Percentiles rank a stretch among this genome's conserved stretches.
Evolutionary conservation across 2,797 vertebrate species (phyloP).

Genomic region (Syngnathus rostellatus): DNA sequence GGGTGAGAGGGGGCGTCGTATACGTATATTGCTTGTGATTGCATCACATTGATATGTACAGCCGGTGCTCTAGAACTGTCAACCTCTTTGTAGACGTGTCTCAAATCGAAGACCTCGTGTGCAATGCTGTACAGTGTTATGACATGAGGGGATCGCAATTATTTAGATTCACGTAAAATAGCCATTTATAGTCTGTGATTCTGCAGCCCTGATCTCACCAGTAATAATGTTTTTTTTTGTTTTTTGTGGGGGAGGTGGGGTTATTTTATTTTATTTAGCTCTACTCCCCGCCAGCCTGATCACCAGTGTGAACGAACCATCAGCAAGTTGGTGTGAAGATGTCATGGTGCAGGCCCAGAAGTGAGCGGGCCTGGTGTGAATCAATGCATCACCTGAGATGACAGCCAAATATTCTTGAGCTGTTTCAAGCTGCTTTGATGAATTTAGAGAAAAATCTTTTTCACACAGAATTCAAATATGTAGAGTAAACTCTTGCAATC

Average conservation of each 20-base stretch:
- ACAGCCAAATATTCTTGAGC: neutral
- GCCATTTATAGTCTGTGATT: neutral
- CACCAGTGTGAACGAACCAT: constrained; percentile 30
- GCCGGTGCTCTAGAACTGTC: constrained; percentile 57
- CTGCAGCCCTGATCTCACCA: constrained; percentile 9
- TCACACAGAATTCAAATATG: neutral
- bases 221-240: constrained; percentile 14
- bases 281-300: constrained; percentile 38
- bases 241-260: neutral
- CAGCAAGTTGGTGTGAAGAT: constrained; percentile 29
- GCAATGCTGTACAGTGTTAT: constrained; percentile 5
- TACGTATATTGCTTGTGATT: constrained; percentile 52
- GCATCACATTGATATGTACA: constrained; percentile 43
- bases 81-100: constrained; percentile 37
- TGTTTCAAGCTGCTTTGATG: neutral
- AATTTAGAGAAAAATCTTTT: neutral
- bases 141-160: neutral
- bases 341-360: constrained; percentile 23
- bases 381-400: constrained; percentile 11
- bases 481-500: neutral
- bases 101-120: constrained; percentile 18
- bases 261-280: constrained; percentile 18
- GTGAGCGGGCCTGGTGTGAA: constrained; percentile 10
- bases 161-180: neutral
- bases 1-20: too few relatives aligned